Conservation (phyloP, 2,113 vertebrate genomes). For the Myrmophylax atrothorax region DNA sequence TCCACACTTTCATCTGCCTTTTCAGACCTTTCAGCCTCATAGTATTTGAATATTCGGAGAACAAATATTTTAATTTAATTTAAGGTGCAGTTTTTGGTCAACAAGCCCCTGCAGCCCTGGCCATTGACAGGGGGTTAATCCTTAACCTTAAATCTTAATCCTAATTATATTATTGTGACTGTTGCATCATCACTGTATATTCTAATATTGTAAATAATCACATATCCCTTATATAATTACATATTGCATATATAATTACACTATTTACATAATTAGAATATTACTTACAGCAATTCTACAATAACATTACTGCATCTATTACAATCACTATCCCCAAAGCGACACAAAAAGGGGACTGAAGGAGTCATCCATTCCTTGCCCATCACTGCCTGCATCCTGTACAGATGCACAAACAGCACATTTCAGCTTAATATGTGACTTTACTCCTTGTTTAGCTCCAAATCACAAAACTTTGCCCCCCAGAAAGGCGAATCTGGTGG, state of each 20-base stretch:
- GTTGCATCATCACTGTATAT: neutral
- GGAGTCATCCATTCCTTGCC: accelerated
- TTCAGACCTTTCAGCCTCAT: neutral
- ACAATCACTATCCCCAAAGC: neutral
- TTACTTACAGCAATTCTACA: neutral
- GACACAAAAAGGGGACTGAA: neutral
- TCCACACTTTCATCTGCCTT: neutral
- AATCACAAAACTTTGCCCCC: accelerated
- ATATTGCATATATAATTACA: neutral
- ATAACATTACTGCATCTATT: neutral
- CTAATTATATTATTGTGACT: neutral
- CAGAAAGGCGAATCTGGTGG: neutral
- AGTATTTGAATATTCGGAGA: neutral
- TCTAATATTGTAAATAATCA: neutral
- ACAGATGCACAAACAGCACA: accelerated
- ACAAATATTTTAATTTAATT: neutral
- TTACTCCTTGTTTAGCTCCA: neutral
- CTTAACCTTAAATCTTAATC: neutral
- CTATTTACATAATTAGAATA: neutral
- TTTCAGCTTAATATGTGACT: neutral
- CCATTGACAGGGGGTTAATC: neutral
- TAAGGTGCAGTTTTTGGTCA: accelerated
- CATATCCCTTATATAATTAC: neutral
- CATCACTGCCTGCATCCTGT: neutral
- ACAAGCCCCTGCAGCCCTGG: neutral